These are phyloP conservation scores for Mus spretus DNA, from an alignment of 2,797 vertebrate genomes.

Conservation along the genomic window DNA sequence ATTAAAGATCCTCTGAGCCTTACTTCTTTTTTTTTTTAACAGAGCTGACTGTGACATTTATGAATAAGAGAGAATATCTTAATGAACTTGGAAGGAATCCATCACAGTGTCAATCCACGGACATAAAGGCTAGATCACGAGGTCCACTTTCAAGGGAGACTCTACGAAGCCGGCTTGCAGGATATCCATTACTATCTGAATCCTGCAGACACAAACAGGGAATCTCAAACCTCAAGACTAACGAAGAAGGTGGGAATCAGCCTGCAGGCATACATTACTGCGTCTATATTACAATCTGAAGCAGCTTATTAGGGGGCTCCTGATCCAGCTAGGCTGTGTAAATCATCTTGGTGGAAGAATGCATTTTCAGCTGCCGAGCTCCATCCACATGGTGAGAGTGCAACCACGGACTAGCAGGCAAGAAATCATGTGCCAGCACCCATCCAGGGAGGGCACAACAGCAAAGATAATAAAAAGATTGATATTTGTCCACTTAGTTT, in stretches of 20 bases:
- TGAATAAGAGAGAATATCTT: no score
- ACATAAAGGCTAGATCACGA: neutral
- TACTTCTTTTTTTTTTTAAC: no score
- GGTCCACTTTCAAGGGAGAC: neutral
- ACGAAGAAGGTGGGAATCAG: neutral
- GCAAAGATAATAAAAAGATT: no score
- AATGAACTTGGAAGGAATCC: no score
- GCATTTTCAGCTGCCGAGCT: neutral
- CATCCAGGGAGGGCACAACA: neutral
- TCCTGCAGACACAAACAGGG: neutral
- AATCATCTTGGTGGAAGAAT: neutral
- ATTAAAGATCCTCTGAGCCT: neutral
- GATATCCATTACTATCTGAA: neutral
- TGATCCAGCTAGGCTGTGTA: no score
- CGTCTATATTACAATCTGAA: neutral
- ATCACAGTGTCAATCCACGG: neutral
- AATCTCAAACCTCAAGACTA: neutral
- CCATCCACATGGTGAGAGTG: fast-evolving
- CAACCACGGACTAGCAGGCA: neutral
- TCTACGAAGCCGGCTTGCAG: neutral
- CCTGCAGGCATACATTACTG: neutral
- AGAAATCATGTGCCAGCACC: neutral
- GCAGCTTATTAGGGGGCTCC: neutral
- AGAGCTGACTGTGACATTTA: no score
- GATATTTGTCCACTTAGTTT: neutral